phyloP scores from a whole-genome alignment of 2,113 vertebrate species.

The Sinocyclocheilus rhinocerous region DNA sequence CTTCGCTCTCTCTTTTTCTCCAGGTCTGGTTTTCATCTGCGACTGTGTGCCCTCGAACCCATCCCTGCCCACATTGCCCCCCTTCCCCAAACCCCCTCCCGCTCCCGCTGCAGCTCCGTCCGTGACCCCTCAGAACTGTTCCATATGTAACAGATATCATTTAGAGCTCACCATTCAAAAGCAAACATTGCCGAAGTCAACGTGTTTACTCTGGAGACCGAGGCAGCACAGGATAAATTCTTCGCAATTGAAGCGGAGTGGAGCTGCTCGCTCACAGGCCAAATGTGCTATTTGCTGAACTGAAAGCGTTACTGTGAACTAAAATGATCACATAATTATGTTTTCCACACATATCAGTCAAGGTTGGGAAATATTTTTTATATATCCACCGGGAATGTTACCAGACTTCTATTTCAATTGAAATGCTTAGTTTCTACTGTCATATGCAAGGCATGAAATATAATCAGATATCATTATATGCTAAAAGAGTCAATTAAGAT shows the following conservation, averaged over 20 bases:
- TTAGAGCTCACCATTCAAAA: constrained; percentile 45
- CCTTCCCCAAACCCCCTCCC: constrained; percentile 47
- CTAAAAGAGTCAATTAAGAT: not conserved
- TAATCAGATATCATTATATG: constrained; percentile 1
- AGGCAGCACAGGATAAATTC: constrained; percentile 25
- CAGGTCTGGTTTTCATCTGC: constrained; percentile 36
- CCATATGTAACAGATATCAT: constrained; percentile 63
- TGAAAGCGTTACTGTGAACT: constrained; percentile 37
- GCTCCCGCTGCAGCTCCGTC: constrained; percentile 61
- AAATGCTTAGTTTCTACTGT: constrained; percentile 12
- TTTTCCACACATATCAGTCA: constrained; percentile 51
- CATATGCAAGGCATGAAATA: not conserved
- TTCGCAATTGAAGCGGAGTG: not conserved
- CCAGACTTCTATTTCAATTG: constrained; percentile 25
- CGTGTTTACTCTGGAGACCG: constrained; percentile 39
- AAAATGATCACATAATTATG: constrained; percentile 46
- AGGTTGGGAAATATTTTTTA: constrained; percentile 46
- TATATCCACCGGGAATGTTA: constrained; percentile 38
- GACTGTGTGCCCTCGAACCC: constrained; percentile 28
- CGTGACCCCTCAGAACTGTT: constrained; percentile 68
- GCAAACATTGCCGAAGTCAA: constrained; percentile 32
- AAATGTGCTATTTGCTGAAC: not conserved
- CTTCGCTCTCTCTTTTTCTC: constrained; percentile 46
- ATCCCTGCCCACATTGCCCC: constrained; percentile 25
- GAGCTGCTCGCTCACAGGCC: not conserved